phyloP scores from a whole-genome alignment of 2,797 vertebrate genomes.

The Apogon hyalosoma region DNA sequence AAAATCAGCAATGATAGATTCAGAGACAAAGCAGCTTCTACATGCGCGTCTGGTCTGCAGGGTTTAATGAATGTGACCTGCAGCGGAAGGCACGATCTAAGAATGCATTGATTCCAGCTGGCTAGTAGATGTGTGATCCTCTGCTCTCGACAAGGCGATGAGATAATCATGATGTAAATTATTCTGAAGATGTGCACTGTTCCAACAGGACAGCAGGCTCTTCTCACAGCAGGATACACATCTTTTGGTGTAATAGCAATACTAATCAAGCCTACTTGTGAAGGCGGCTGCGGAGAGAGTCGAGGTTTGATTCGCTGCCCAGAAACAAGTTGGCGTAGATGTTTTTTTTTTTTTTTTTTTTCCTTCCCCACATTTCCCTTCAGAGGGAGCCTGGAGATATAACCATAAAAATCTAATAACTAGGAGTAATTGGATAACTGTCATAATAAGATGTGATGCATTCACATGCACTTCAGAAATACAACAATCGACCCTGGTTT shows the following conservation, averaged over 20 bases:
- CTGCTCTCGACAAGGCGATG: neutral
- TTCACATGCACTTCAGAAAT: too few relatives aligned
- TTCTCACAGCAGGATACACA: conserved; percentile 12
- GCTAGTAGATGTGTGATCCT: neutral
- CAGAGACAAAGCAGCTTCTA: conserved; percentile 7
- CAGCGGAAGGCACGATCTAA: neutral
- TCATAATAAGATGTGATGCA: too few relatives aligned
- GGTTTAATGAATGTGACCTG: neutral
- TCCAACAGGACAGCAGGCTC: conserved; percentile 5
- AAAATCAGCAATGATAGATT: neutral
- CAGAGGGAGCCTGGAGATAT: neutral
- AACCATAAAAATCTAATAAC: too few relatives aligned
- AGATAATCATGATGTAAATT: conserved; percentile 3
- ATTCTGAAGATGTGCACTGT: neutral
- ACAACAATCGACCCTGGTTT: too few relatives aligned
- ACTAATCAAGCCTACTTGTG: conserved; percentile 28
- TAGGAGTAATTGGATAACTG: too few relatives aligned
- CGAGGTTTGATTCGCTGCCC: conserved; percentile 32
- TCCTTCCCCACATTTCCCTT: neutral
- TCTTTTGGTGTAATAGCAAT: conserved; percentile 13
- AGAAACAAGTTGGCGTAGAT: conserved; percentile 20
- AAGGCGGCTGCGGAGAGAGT: conserved; percentile 16
- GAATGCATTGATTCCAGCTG: neutral
- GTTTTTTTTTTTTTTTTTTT: neutral
- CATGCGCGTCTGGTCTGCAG: conserved; percentile 3